Evolutionary conservation across 2,888 invertebrate genomes (phyloP).

Genomic region (Dysmachus trigonus): DNA sequence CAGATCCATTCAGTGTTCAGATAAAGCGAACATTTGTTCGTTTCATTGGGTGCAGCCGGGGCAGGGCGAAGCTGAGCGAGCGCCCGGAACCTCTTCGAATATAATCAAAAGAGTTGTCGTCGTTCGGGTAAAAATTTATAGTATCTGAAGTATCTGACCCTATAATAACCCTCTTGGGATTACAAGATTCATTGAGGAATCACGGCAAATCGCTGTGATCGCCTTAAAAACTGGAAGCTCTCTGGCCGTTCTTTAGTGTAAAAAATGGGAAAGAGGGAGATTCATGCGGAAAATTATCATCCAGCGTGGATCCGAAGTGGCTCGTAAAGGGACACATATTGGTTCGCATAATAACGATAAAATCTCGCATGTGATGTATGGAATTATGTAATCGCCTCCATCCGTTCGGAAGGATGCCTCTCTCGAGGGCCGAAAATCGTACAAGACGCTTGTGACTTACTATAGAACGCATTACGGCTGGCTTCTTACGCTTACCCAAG

Average conservation of each 20-base stretch:
- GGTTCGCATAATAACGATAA: constrained; percentile 21
- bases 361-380: neutral
- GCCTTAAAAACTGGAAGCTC: neutral
- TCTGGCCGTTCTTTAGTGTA: neutral
- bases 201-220: constrained; percentile 1
- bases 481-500: neutral
- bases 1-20: constrained; percentile 22
- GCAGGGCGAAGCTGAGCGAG: no score
- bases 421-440: neutral
- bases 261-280: constrained; percentile 7
- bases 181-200: constrained; percentile 38
- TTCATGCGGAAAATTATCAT: constrained; percentile 42
- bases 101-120: constrained; percentile 7
- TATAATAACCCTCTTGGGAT: constrained; percentile 14
- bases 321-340: constrained; percentile 23
- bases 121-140: constrained; percentile 1
- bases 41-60: neutral
- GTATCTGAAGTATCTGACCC: neutral
- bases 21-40: constrained; percentile 3
- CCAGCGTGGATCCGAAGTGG: neutral
- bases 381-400: constrained; percentile 17
- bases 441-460: neutral
- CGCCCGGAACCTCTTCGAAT: neutral
- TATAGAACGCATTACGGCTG: no score
- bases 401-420: neutral